A percentile compares a stretch with the other conserved stretches of the same genome.
Conservation (phyloP, 2,797 vertebrate genomes). For the Cryptoprocta ferox region DNA sequence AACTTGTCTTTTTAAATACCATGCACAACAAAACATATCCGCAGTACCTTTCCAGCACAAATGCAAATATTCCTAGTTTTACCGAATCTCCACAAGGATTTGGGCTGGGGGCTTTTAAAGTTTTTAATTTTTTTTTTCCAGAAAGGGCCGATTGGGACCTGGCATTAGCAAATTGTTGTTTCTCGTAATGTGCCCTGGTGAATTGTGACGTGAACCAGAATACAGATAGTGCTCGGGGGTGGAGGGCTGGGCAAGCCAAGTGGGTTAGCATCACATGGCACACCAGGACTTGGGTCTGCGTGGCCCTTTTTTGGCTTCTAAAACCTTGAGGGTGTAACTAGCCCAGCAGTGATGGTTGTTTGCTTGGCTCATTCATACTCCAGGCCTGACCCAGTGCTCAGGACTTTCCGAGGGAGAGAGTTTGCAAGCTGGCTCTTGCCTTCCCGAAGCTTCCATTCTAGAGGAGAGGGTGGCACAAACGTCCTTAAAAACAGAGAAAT, state of each 20-base stretch:
- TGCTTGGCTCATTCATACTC: background rate
- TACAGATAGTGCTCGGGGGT: too few species aligned
- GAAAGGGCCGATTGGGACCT: background rate
- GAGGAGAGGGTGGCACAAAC: background rate
- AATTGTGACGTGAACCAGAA: background rate
- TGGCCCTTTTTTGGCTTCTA: background rate
- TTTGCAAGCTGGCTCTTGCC: background rate
- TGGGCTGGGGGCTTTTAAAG: background rate
- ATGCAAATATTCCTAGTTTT: background rate
- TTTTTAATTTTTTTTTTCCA: background rate
- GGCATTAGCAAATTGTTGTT: background rate
- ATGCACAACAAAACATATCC: background rate
- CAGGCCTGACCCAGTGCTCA: background rate
- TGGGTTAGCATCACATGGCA: fast-evolving
- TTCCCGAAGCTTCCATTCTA: fast-evolving
- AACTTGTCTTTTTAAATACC: background rate
- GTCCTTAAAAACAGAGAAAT: background rate
- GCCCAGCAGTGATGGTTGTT: too few species aligned
- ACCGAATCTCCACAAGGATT: background rate
- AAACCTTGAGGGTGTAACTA: background rate
- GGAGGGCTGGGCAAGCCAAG: background rate
- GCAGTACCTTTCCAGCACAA: background rate
- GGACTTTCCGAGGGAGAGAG: background rate
- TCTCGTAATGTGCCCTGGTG: background rate
- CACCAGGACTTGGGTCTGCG: background rate